Evolutionary conservation across 2,113 vertebrate species (phyloP), one percentile per base, ranked within the genome.

Genomic region (Tetraodon nigroviridis): DNA sequence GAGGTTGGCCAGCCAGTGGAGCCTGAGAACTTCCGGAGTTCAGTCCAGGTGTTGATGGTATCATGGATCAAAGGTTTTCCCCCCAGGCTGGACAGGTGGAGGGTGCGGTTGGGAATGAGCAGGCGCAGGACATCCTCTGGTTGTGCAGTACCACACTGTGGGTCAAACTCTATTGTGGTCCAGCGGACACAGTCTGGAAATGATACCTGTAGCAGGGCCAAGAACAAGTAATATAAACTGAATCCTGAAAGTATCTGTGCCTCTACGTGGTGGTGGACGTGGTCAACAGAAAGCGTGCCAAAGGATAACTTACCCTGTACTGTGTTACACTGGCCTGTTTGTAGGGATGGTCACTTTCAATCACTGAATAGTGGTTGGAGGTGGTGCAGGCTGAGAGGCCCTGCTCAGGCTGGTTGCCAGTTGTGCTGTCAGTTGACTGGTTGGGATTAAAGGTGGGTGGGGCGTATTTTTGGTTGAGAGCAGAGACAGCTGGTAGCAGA

Each of bases 391-490:
- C 97, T 2, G 95, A 98, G 48, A 98, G 91, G 64, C 95, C 95
- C 87, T 97, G 95, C 50, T 98, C 97, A 0, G 93, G 94, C 18
- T 97, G 95, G 83, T 98, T 97, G 69, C 96, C 96, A 0, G 96
- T 98, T 11, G 95, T 96, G 85, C 96, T 99, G 76, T 99, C 97
- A 27, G 96, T 99, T 45, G 96, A 98, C 66, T 99, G 97, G 87
- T 99, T 99, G 45, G 97, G 97, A 67, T 99, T 99, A 83, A 99
- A 99, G n/a, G 94, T 92, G 69, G 95, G 95, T 16, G 97, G 97
- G 52, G 95, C 94, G 0, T 98, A 98, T 69, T 98, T 99, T 88
- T 99, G 96, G 87, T 99, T 99, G 74, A 99, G 87, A 75, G 95
- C 90, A 37, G 97, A 97, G 54, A 97, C 96, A 2, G 95, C 93